Conservation (phyloP, 2,113 vertebrate genomes). For the Prunella fulvescens region DNA sequence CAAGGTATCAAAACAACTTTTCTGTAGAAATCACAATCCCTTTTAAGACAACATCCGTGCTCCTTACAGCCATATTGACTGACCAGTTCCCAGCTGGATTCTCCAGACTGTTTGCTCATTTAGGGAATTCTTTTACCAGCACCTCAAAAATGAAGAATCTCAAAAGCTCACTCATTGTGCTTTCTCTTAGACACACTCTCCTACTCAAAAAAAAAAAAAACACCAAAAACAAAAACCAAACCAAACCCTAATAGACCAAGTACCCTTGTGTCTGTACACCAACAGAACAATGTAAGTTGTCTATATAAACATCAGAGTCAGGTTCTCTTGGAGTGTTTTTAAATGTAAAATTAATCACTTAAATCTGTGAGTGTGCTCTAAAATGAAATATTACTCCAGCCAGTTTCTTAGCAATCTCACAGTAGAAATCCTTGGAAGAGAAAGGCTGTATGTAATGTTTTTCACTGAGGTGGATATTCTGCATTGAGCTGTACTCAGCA, state of each 20-base stretch:
- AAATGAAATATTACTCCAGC: neutral
- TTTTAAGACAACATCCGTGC: neutral
- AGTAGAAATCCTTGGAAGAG: neutral
- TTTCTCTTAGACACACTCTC: neutral
- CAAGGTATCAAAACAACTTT: neutral
- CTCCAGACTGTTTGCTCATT: neutral
- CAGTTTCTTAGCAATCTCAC: neutral
- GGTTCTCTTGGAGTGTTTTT: neutral
- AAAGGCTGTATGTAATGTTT: neutral
- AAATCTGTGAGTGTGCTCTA: neutral
- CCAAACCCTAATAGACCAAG: accelerated
- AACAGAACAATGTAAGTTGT: neutral
- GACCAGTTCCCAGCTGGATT: neutral
- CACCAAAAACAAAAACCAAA: too few species aligned
- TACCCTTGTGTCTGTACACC: neutral
- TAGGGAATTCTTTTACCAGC: neutral
- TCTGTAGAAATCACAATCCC: neutral
- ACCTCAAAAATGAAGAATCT: neutral
- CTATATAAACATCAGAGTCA: neutral
- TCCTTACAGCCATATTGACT: neutral
- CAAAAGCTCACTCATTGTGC: neutral
- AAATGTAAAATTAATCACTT: neutral
- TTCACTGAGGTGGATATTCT: neutral
- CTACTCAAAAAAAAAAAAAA: neutral
- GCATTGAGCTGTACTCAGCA: neutral